Base-by-base conservation (phyloP, 64 coral and sea anemone genomes). In the Dendrophyllia cribrosa region DNA sequence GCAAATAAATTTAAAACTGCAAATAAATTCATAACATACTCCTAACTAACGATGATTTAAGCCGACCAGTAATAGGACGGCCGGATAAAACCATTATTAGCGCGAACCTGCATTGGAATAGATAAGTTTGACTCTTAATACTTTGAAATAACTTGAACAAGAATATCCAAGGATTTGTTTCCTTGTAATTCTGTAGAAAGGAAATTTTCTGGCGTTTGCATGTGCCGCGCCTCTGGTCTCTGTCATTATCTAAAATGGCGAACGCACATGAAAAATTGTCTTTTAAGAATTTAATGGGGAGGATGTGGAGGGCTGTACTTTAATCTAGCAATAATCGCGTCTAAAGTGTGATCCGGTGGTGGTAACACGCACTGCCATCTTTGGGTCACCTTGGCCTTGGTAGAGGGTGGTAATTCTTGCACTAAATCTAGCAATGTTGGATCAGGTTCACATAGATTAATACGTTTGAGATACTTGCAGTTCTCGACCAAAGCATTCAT, bases 281-380 rank as follows among this genome's bases (percentile, higher is more conserved):
- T 44, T 79, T 60, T 7, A 16, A 82, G 26, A 82, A 47, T 12
- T 51, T 15, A 49, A 6, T 66, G 62, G 7, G 86, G 70, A 43
- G 91, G 91, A 24, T 93, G 91, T 21, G 80, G 65, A 3, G 92
- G 92, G 7, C 66, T 89, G 26, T 97, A 97, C 23, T 77, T 76
- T 47, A 97, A 75, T 48, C 70, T 90, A 24, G 91, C 82, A 52
- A 98, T 98, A 62, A 95, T 79, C 10, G 96, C 80, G 12, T 98
- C 96, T 6, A 98, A 88, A 7, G 97, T 99, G 17, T 96, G 91
- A 14, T 88, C 91, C 3, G 97, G 97, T 4, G 97, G 94, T 0
- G 97, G 97, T 14, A 99, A 61, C 10, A 99, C 97, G 52, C 97
- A 99, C 9, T 99, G 97, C 97, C 97, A 99, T 80, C 93, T 79